Base-by-base conservation (phyloP, 2,113 vertebrate species). In the Holacanthus passer region DNA sequence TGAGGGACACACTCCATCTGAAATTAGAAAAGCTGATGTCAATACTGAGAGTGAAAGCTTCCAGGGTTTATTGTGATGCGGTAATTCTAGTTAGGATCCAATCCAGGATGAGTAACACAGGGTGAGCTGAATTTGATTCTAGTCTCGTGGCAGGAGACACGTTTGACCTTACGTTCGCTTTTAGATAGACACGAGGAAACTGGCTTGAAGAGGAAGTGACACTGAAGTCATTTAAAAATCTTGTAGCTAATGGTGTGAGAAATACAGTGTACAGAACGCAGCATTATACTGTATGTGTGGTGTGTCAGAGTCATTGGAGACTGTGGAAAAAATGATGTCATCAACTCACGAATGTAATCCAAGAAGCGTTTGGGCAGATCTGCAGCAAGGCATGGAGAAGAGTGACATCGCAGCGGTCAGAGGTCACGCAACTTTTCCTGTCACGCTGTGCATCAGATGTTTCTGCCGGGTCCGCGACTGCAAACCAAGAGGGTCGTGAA, bases 271-370 rank as follows among this genome's bases (percentile, higher is more conserved):
- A 82, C 66, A 75, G 79, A 80, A 56, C 9, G 55, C 77, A 62
- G 83, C 75, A 45, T 73, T 81, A 22, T 48, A 83, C 80, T 81
- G 82, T 74, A 80, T 11, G 47, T 65, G 82, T 73, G 78, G 56
- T 8, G 45, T 48, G 67, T 80, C 27, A 1, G 78, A 73, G 59
- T 80, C 77, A 60, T 37, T 4, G 52, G 64, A 78, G 77, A 78
- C 39, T 43, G 66, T 68, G 70, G 55, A 58, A 41, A 58, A 79
- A 80, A 81, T 41, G 58, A 87, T 78, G 88, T 88, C 82, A 88
- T 89, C 86, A 83, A 76, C 56, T 85, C 73, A 76, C 73, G 81
- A 89, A 75, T 92, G 93, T 93, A 92, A 91, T 76, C 84, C 66
- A 82, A 88, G 87, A 87, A 74, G 70, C 31, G 71, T 74, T 62